phyloP scores from a whole-genome alignment of 2,797 vertebrate species.

The Crypturellus tataupa region DNA sequence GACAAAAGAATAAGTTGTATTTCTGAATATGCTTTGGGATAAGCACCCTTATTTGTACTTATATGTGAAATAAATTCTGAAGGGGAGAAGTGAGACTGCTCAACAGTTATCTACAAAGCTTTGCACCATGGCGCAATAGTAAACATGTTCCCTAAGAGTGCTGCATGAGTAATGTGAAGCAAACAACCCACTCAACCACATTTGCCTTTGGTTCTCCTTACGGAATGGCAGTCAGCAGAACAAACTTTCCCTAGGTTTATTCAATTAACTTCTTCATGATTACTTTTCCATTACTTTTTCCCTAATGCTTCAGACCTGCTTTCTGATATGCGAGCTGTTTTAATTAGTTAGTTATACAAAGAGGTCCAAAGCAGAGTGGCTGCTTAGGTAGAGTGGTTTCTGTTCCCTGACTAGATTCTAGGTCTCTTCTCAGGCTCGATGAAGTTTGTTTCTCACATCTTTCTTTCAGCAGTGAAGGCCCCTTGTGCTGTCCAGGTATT shows the following conservation, averaged over 20 bases:
- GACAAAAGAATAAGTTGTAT: neutral
- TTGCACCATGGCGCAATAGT: neutral
- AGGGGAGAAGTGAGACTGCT: neutral
- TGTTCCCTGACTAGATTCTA: neutral
- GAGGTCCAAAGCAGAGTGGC: neutral
- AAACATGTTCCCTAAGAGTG: neutral
- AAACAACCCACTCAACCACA: constrained; percentile 14
- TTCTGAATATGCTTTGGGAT: neutral
- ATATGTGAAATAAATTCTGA: neutral
- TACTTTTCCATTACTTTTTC: neutral
- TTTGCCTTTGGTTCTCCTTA: neutral
- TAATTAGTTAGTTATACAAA: constrained; percentile 23
- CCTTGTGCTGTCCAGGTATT: neutral
- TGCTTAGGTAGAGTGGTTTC: neutral
- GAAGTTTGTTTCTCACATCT: neutral
- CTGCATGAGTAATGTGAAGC: neutral
- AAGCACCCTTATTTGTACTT: neutral
- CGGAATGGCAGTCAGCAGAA: constrained; percentile 18
- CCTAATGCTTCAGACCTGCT: neutral
- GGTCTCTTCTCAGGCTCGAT: neutral
- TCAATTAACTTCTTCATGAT: constrained; percentile 58
- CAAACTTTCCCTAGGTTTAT: constrained; percentile 7
- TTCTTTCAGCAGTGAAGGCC: neutral
- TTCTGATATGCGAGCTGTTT: neutral
- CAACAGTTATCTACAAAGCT: neutral